These are phyloP conservation scores for Pseudotriccus pelzelni DNA, from an alignment of 2,797 vertebrate genomes.

Conservation along the genomic window DNA sequence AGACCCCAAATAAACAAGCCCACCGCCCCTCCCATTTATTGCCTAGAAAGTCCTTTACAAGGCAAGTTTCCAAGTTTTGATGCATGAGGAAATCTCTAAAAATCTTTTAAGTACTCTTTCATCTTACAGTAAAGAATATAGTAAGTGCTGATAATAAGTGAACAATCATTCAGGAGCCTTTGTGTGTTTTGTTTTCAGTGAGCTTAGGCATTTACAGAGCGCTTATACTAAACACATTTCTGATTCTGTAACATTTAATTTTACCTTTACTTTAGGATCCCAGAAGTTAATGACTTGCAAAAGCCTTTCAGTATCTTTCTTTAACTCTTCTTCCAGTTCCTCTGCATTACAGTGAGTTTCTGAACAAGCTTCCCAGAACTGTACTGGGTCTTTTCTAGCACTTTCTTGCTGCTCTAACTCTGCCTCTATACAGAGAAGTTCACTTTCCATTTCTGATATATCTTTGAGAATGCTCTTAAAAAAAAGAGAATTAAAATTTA, in stretches of 20 bases:
- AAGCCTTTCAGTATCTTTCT: conserved; percentile 66
- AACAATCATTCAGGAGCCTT: neutral
- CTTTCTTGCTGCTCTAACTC: conserved; percentile 68
- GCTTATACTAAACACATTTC: neutral
- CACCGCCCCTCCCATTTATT: neutral
- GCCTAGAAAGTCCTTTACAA: neutral
- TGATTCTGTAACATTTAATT: neutral
- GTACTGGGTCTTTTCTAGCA: conserved; percentile 47
- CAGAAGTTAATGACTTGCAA: conserved; percentile 59
- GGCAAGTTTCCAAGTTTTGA: neutral
- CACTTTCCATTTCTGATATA: conserved; percentile 67
- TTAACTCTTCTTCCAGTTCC: conserved; percentile 59
- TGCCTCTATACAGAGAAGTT: conserved; percentile 48
- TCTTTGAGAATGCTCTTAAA: conserved; percentile 78
- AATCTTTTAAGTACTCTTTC: neutral
- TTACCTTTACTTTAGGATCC: conserved; percentile 70
- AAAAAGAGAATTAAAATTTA: neutral
- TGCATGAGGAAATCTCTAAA: neutral
- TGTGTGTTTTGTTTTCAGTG: neutral
- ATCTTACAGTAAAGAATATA: neutral
- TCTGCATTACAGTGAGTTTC: conserved; percentile 39
- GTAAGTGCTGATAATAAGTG: neutral
- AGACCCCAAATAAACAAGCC: fast-evolving
- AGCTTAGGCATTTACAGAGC: neutral
- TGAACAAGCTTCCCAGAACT: conserved; percentile 65